Evolutionary conservation across 2,113 vertebrate genomes (phyloP), one percentile per base, ranked within the genome.

Genomic region (Pterocles burchelli): DNA sequence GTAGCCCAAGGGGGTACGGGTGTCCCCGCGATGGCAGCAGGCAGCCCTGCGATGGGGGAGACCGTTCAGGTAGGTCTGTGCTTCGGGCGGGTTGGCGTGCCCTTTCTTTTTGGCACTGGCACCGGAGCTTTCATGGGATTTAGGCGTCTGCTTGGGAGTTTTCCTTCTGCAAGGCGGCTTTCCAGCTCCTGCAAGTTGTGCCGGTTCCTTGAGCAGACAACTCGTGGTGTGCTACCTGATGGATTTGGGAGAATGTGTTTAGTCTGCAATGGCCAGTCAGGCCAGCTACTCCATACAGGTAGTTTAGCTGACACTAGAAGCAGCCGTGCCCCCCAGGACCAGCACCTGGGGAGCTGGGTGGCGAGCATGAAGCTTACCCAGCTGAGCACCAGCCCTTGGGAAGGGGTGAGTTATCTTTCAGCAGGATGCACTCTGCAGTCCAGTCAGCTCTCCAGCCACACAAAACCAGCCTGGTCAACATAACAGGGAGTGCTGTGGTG

Each of bases 61-160:
- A 54, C 71, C 9, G 0, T 68, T 79, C 91, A 59, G 91, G 92
- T 93, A 94, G 96, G 95, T 95, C 95, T 93, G n/a, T 91, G 73
- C 76, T 66, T 68, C n/a, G 59, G 75, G 90, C 55, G 11, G 86
- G 91, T 80, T 96, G 94, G 92, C 93, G 0, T 88, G 94, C 93
- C 68, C 45, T 86, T 88, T 96, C 90, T 86, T 95, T 90, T 90
- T 96, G 93, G 90, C 88, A 85, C 78, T 85, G 63, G 73, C 93
- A 96, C 75, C 67, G 77, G 59, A 8, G 19, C 51, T 93, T 93
- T 70, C 85, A 51, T 71, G 46, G 65, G 45, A 58, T 63, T 90
- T 41, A 57, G 73, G 49, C 67, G 18, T 85, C 63, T 92, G 52
- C 90, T 49, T 90, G 90, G 73, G 85, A 88, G 78, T 85, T 95